These are phyloP conservation scores for Micrastur ruficollis DNA, from an alignment of 2,797 vertebrate species.

Conservation along the genomic window DNA sequence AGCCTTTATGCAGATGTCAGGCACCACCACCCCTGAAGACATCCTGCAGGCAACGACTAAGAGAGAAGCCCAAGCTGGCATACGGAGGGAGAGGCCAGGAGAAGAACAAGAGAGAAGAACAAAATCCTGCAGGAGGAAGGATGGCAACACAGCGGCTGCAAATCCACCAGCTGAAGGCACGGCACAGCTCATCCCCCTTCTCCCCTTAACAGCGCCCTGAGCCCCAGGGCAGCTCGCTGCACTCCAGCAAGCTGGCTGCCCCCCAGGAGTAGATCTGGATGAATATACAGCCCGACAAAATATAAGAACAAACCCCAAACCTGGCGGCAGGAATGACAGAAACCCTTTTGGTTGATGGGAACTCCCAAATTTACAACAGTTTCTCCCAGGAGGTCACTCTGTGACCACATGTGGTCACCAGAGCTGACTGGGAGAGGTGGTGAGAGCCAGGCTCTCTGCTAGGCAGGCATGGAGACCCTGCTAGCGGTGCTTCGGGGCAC, in stretches of 20 bases:
- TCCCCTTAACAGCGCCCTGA: accelerated
- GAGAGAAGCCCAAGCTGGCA: not conserved
- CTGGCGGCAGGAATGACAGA: not conserved
- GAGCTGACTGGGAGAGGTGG: not conserved
- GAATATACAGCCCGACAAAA: not conserved
- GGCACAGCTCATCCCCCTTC: not conserved
- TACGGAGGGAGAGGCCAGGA: not conserved
- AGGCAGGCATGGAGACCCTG: not conserved
- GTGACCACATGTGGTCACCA: not conserved
- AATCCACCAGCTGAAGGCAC: not conserved
- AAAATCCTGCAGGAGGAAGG: not conserved
- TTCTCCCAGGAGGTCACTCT: not conserved
- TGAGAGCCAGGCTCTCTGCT: not conserved
- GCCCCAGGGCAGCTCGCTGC: not conserved
- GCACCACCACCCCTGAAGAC: not conserved
- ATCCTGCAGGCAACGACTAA: not conserved
- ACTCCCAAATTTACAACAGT: not conserved
- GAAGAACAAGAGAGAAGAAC: not conserved
- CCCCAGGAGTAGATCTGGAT: not conserved
- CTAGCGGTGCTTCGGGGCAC: not conserved
- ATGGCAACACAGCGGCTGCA: accelerated
- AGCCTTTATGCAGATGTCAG: not conserved
- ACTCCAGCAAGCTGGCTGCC: not conserved
- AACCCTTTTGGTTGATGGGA: not conserved
- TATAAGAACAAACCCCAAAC: not conserved